phyloP scores from a whole-genome alignment of 2,888 invertebrate genomes.

The Papilio protenor region DNA sequence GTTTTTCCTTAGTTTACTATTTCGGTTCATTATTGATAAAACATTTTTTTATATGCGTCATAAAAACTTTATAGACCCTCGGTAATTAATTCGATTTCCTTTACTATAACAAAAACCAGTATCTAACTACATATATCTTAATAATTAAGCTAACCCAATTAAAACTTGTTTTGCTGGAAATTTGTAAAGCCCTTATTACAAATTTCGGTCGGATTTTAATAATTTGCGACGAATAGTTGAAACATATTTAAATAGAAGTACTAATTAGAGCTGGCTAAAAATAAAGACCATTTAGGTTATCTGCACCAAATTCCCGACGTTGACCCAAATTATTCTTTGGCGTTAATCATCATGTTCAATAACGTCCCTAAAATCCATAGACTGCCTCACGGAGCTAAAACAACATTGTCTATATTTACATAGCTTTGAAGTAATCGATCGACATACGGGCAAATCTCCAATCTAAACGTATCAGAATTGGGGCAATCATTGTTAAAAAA shows the following conservation, averaged over 20 bases:
- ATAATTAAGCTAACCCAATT: neutral
- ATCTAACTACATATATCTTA: neutral
- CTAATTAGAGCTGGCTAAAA: slow-evolving; percentile 8
- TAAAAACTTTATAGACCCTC: neutral
- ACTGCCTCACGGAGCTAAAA: slow-evolving; percentile 3
- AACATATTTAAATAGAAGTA: neutral
- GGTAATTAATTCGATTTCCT: slow-evolving; percentile 4
- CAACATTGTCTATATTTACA: slow-evolving; percentile 21
- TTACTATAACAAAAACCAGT: neutral
- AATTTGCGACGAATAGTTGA: neutral
- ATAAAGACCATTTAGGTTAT: slow-evolving; percentile 7
- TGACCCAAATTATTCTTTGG: slow-evolving; percentile 8
- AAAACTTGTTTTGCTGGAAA: neutral
- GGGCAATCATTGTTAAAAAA: slow-evolving; percentile 38
- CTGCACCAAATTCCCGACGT: neutral
- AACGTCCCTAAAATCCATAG: neutral
- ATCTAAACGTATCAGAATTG: slow-evolving; percentile 40
- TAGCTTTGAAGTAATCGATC: slow-evolving; percentile 29
- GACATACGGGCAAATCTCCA: slow-evolving; percentile 39
- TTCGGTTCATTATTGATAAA: neutral
- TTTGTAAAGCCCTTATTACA: neutral
- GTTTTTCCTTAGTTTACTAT: neutral
- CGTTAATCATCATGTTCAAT: slow-evolving; percentile 1
- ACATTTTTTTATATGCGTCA: neutral
- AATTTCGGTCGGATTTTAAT: neutral